These are phyloP conservation scores for Lasioglossum vierecki DNA, from an alignment of 2,888 invertebrate species.

Conservation along the genomic window DNA sequence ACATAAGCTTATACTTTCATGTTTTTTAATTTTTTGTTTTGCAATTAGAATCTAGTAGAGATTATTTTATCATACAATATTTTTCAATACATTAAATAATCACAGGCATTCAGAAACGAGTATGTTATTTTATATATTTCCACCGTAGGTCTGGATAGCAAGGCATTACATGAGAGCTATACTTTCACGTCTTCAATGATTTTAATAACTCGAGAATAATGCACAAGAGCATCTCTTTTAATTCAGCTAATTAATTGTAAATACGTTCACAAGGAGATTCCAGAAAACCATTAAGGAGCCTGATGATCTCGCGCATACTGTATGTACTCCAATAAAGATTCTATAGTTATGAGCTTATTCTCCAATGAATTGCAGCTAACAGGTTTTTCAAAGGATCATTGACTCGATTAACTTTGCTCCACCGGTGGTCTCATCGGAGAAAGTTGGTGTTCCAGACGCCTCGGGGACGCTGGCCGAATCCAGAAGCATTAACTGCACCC, in stretches of 20 bases:
- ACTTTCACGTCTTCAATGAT: neutral
- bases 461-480: slow-evolving; percentile 53
- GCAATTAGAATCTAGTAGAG: too few species aligned
- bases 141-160: too few species aligned
- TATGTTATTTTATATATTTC: too few species aligned
- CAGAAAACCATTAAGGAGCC: neutral
- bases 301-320: neutral
- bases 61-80: too few species aligned
- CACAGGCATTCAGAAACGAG: too few species aligned
- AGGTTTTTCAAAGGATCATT: neutral
- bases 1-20: neutral
- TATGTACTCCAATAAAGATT: neutral
- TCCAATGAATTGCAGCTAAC: neutral
- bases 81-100: too few species aligned
- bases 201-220: neutral
- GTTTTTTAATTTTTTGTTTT: too few species aligned
- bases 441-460: neutral
- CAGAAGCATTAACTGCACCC: slow-evolving; percentile 79
- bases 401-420: neutral
- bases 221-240: neutral
- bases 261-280: neutral
- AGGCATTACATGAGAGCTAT: too few species aligned
- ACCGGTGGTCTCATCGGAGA: neutral
- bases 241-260: neutral
- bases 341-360: neutral